A percentile compares a stretch with the other conserved stretches of the same genome.
These are phyloP conservation scores for Drosophila silvestris DNA, from an alignment of 2,888 invertebrate species.

Conservation along the genomic window DNA sequence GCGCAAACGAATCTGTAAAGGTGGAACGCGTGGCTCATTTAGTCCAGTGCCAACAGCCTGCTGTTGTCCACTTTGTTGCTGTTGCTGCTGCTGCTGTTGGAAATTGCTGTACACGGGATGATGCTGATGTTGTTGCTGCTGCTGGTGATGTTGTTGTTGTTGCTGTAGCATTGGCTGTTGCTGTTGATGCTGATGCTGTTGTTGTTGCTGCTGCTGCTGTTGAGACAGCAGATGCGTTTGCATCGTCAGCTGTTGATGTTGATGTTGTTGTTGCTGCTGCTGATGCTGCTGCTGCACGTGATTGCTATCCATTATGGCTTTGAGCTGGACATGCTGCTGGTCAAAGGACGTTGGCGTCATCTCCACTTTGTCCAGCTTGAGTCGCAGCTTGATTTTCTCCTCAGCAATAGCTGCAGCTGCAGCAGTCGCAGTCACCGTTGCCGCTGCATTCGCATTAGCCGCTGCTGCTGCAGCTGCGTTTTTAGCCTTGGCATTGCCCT, in stretches of 20 bases:
- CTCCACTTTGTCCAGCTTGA: constrained; percentile 94
- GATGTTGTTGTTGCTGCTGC: constrained; percentile 32
- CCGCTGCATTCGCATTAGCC: background rate
- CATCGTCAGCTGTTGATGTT: constrained; percentile 53
- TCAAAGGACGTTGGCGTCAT: constrained; percentile 38
- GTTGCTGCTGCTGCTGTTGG: constrained; percentile 41
- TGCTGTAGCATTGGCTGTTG: constrained; percentile 32
- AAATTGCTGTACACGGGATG: constrained; percentile 53
- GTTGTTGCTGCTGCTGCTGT: constrained; percentile 43
- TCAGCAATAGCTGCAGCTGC: constrained; percentile 44
- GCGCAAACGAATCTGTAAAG: constrained; percentile 93
- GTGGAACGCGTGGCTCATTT: constrained; percentile 94
- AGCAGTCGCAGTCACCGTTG: constrained; percentile 23
- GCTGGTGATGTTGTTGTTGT: constrained; percentile 30
- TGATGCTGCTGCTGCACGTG: constrained; percentile 37
- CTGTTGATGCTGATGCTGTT: constrained; percentile 14
- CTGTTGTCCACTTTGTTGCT: constrained; percentile 35
- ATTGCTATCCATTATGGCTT: constrained; percentile 53
- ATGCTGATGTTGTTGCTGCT: constrained; percentile 34
- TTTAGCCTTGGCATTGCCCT: constrained; percentile 75
- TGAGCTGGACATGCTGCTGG: constrained; percentile 46
- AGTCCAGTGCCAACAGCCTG: constrained; percentile 56
- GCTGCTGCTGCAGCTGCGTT: constrained; percentile 37
- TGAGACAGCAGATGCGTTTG: constrained; percentile 56
- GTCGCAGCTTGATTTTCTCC: constrained; percentile 92